Conservation (phyloP, 2,888 invertebrate genomes). For the Catonia carolina region DNA sequence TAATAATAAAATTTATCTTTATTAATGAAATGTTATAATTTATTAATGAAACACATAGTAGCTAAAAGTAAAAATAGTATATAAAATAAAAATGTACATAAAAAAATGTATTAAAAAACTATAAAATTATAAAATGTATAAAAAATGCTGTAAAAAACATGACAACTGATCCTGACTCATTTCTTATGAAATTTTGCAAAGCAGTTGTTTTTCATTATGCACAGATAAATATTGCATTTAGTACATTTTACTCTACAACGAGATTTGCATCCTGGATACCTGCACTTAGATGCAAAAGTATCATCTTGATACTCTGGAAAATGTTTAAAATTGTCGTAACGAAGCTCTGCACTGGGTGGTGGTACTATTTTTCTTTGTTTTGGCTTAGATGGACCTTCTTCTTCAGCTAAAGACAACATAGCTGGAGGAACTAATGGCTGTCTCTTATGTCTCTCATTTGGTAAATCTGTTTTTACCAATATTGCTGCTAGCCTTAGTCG, state of each 20-base stretch:
- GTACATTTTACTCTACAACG: constrained; percentile 3
- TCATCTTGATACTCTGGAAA: constrained; percentile 7
- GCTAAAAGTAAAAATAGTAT: too few relatives aligned
- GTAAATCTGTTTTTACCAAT: neutral
- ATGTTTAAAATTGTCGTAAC: constrained; percentile 5
- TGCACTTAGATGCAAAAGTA: constrained; percentile 11
- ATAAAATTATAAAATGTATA: neutral
- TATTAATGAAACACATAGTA: too few relatives aligned
- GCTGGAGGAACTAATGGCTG: neutral
- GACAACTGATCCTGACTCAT: neutral
- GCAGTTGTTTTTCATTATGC: constrained; percentile 5
- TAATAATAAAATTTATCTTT: neutral
- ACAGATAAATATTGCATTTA: constrained; percentile 11
- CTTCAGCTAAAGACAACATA: neutral
- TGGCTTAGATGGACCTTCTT: neutral
- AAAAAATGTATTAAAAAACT: neutral
- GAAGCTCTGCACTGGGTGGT: neutral
- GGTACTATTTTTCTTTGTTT: constrained; percentile 1
- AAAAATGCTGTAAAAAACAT: too few relatives aligned
- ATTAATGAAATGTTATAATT: neutral
- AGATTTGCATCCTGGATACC: constrained; percentile 6
- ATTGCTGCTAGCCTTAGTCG: neutral
- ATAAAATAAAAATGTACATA: neutral
- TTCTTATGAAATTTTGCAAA: neutral
- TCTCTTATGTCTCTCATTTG: neutral